These are phyloP conservation scores for Amazona vittata DNA, from an alignment of 2,113 vertebrate genomes.

Conservation along the genomic window DNA sequence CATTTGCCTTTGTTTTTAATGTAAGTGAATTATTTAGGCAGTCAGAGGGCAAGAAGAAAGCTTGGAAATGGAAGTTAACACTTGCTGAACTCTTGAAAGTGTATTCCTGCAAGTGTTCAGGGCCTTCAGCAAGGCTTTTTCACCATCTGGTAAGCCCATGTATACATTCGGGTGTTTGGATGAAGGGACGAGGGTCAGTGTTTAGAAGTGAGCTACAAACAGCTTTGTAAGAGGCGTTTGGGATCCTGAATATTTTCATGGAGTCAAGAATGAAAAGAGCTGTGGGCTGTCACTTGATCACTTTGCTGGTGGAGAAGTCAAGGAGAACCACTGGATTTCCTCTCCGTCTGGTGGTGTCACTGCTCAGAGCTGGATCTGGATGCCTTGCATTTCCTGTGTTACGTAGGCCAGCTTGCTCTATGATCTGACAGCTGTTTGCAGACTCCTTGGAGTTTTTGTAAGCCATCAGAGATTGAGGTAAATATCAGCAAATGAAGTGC, in stretches of 20 bases:
- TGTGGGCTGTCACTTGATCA: neutral
- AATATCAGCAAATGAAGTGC: neutral
- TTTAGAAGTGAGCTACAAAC: neutral
- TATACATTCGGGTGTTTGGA: neutral
- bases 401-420: rapidly evolving
- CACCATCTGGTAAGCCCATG: neutral
- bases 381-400: neutral
- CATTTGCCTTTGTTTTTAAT: neutral
- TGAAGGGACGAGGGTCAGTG: neutral
- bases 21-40: neutral
- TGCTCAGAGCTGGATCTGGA: neutral
- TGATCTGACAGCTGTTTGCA: neutral
- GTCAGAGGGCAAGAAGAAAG: neutral
- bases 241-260: neutral
- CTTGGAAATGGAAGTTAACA: neutral
- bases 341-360: neutral
- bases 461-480: neutral
- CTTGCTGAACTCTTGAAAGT: neutral
- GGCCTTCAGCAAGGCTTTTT: neutral
- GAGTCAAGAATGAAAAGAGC: neutral
- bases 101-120: neutral
- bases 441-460: neutral
- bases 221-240: neutral
- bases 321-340: neutral
- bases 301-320: neutral